Percentiles rank a stretch among this genome's conserved stretches.
Conservation (phyloP, 2,888 invertebrate genomes). For the Macrophya alboannulata region DNA sequence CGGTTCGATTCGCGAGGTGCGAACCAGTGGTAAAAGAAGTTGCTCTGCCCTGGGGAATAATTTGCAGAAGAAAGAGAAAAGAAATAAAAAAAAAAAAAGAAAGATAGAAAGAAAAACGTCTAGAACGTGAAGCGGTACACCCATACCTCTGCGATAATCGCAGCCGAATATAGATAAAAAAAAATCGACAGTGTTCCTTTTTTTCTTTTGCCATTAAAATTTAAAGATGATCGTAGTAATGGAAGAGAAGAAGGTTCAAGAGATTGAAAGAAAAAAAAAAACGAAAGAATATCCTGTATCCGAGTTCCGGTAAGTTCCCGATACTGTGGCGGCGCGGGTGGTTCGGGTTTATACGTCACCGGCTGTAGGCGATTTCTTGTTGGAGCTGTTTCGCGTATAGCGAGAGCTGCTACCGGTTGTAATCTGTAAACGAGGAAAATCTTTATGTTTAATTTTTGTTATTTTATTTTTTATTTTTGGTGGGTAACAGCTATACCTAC, state of each 20-base stretch:
- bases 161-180: not conserved
- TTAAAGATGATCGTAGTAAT: not conserved
- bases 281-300: not conserved
- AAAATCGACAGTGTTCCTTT: not conserved
- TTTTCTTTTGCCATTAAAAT: not conserved
- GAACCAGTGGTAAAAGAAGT: slow-evolving; percentile 70
- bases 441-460: slow-evolving; percentile 15
- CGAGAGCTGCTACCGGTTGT: not conserved
- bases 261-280: not conserved
- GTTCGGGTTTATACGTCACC: slow-evolving; percentile 1
- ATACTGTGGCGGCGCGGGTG: not conserved
- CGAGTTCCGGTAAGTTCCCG: not conserved
- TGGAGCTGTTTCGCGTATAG: not conserved
- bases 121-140: not conserved
- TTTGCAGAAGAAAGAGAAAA: slow-evolving; percentile 65
- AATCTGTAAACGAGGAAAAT: slow-evolving; percentile 40
- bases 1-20: slow-evolving; percentile 79
- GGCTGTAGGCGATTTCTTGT: slow-evolving; percentile 27
- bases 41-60: slow-evolving; percentile 71
- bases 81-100: not conserved
- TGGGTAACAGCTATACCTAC: no score
- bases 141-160: slow-evolving; percentile 15
- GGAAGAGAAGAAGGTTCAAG: not conserved
- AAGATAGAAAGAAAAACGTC: not conserved
- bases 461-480: no score